Evolutionary conservation across 2,888 invertebrate genomes (phyloP), one percentile per base, ranked within the genome.

Genomic region (Macaria notata): DNA sequence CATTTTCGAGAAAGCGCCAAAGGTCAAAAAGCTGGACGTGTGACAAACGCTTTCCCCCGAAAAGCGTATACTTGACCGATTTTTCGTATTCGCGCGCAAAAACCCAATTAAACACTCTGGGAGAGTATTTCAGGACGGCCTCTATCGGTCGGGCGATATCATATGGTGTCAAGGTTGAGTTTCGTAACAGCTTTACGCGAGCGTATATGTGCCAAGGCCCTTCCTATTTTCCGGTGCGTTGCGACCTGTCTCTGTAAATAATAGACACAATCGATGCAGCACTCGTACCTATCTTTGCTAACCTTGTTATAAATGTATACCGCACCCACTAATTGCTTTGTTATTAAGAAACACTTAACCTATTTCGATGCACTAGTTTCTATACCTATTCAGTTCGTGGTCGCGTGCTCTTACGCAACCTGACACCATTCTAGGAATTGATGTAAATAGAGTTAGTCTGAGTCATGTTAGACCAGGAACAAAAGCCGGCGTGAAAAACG

Each of bases 261-360:
- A 65, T 61, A 67, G 65, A 63, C 65, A 67, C 68, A 56, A 64
- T 62, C 58, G 62, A 54, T 68, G 64, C 57, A 65, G 62, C 63
- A 61, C 53, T 45, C 53, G 52, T 58, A 46, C 36, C 41, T 41
- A 52, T 33, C 43, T 45, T 71, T 64, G 36, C 44, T 73, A 73
- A 69, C 75, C 78, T 75, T 80, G 75, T 76, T 75, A 51, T 64
- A 41, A 38, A 38, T 8, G 59, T 19, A 49, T 49, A 47, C 49
- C 36, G 42, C 58, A 54, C 59, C 57, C 54, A 61, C 79, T 90
- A 88, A 89, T 89, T 86, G 80, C 78, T 72, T 66, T 70, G 82
- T 83, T 88, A 90, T 89, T 89, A 85, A 85, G 82, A 88, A 89
- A 79, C 84, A 75, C 78, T 90, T 89, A 89, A 84, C 88, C 89